Evolutionary conservation across 2,113 vertebrate genomes (phyloP), one percentile per base, ranked within the genome.

Genomic region (Hystrix brachyura): DNA sequence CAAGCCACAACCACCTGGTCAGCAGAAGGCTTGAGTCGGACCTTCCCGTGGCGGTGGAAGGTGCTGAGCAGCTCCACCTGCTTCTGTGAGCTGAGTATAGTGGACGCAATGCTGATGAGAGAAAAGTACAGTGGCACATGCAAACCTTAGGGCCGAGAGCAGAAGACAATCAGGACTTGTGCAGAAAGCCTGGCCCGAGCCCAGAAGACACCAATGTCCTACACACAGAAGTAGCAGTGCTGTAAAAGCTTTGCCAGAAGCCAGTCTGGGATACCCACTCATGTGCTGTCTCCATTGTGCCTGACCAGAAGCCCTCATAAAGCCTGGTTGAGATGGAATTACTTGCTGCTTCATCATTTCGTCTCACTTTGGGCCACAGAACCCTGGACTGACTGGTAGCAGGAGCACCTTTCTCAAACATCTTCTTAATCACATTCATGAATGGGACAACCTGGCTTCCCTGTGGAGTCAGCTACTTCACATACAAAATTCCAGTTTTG

Each of bases 141-240:
- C 25, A 76, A 43, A 38, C 11, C 23, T 65, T 38, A 3, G 34
- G n/a, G 84, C 34, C 7, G 4, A 53, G 12, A 93, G 29, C 14
- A 27, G 15, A 43, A 51, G 32, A 46, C 12, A 76, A 11, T 4
- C 17, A 6, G 17, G 64, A 19, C 5, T 3, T 11, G 17, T 8
- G 57, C 34, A 53, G 57, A 53, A n/a, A 51, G 15, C 25, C 90
- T 6, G 15, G 12, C 57, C 25, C 15, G 0, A 19, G 17, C 15
- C 25, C 55, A 15, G 0, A 6, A 6, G 11, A 2, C 19, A 2
- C 38, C 19, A 5, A 38, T 7, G 14, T 1, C 17, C 13, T 9
- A 43, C 43, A 13, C 6, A 4, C 5, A 0, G 13, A 17, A 86
- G 62, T 18, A 65, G 17, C 46, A 19, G 29, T 17, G 27, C 15